Conservation (phyloP, 2,888 invertebrate genomes). For the Aphodius granarius region DNA sequence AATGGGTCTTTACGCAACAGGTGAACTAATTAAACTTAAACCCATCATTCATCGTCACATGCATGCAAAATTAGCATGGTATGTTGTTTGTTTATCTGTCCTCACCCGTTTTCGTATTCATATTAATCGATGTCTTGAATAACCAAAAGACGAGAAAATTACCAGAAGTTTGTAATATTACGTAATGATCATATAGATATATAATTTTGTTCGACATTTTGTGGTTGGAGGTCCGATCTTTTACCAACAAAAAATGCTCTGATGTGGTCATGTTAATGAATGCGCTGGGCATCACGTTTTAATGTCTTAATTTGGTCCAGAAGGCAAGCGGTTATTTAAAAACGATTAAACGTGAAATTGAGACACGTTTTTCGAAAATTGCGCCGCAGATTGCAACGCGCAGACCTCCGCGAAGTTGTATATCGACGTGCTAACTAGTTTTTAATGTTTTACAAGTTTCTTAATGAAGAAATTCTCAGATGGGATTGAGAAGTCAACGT, state of each 20-base stretch:
- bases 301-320: constrained; percentile 24
- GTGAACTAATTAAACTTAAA: background rate
- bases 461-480: constrained; percentile 16
- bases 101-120: background rate
- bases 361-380: constrained; percentile 40
- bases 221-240: background rate
- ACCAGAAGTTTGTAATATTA: too few relatives aligned
- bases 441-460: constrained; percentile 37
- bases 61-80: background rate
- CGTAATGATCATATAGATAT: too few relatives aligned
- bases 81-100: background rate
- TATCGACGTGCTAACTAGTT: constrained; percentile 37
- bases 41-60: background rate
- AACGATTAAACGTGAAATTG: constrained; percentile 41
- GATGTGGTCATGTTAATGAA: background rate
- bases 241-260: background rate
- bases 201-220: background rate
- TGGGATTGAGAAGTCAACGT: constrained; percentile 33
- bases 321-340: constrained; percentile 40
- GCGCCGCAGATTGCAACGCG: constrained; percentile 22
- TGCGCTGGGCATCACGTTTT: background rate
- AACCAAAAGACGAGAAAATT: too few relatives aligned
- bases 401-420: constrained; percentile 13
- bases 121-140: too few relatives aligned
- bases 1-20: background rate